phyloP scores from a whole-genome alignment of 2,888 invertebrate species.

The Cantharis nigra region DNA sequence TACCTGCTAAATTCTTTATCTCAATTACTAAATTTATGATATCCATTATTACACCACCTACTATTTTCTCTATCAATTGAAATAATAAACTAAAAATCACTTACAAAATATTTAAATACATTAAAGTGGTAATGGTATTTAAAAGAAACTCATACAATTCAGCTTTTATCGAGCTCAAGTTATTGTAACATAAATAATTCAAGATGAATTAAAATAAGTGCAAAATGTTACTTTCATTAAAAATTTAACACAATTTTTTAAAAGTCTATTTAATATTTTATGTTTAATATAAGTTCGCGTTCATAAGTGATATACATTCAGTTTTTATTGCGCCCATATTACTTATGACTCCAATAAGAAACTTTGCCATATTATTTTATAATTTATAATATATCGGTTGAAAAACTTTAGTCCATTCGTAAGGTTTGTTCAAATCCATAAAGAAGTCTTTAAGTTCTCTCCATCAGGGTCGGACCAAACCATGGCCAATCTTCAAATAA shows the following conservation, averaged over 20 bases:
- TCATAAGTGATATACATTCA: slow-evolving; percentile 18
- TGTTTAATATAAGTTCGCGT: background rate
- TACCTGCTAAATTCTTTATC: slow-evolving; percentile 44
- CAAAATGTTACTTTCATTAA: background rate
- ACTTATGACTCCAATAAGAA: background rate
- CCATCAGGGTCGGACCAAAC: too few relatives aligned
- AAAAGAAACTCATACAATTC: background rate
- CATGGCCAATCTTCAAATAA: too few relatives aligned
- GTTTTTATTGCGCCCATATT: background rate
- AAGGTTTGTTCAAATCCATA: too few relatives aligned
- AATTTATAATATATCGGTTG: too few relatives aligned
- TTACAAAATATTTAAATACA: background rate
- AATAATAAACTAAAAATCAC: background rate
- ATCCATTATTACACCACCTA: slow-evolving; percentile 42
- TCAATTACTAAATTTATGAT: slow-evolving; percentile 55
- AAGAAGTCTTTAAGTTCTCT: too few relatives aligned
- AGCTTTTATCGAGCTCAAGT: background rate
- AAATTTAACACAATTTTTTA: background rate
- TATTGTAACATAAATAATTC: background rate
- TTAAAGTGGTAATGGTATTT: background rate
- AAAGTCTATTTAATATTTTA: background rate
- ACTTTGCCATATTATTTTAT: background rate
- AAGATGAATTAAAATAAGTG: background rate
- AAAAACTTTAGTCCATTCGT: too few relatives aligned
- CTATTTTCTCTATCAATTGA: background rate